A percentile compares a stretch with the other conserved stretches of the same genome.
These are phyloP conservation scores for Trypoxylus dichotomus DNA, from an alignment of 1,140 invertebrate genomes.

Conservation along the genomic window DNA sequence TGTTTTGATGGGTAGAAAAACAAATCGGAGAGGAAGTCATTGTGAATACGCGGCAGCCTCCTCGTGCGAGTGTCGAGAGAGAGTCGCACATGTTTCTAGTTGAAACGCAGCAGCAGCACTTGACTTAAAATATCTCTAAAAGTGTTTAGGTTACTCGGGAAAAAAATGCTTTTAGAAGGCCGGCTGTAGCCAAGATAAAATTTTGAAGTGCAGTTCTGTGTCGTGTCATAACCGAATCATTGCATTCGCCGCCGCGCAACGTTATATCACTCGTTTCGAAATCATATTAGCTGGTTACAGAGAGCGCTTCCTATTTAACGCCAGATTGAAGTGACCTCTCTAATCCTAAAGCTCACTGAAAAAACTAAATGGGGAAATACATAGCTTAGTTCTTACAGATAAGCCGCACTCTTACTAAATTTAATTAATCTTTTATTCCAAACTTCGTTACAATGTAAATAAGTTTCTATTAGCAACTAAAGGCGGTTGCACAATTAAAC, in stretches of 20 bases:
- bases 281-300: too few relatives aligned
- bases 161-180: constrained; percentile 45
- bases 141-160: constrained; percentile 47
- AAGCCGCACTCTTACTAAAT: too few relatives aligned
- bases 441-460: too few relatives aligned
- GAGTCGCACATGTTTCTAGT: constrained; percentile 23
- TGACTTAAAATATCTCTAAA: constrained; percentile 46
- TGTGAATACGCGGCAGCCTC: neutral
- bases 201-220: constrained; percentile 42
- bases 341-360: too few relatives aligned
- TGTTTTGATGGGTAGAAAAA: constrained; percentile 26
- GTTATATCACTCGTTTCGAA: too few relatives aligned
- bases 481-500: too few relatives aligned
- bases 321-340: too few relatives aligned
- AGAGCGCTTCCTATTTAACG: too few relatives aligned
- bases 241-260: neutral
- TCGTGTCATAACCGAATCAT: constrained; percentile 35
- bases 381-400: too few relatives aligned
- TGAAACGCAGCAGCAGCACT: constrained; percentile 30
- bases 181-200: constrained; percentile 34
- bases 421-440: too few relatives aligned
- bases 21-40: constrained; percentile 27
- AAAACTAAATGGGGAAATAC: too few relatives aligned
- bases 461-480: too few relatives aligned
- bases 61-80: neutral